Evolutionary conservation across 2,797 vertebrate species (phyloP).

Genomic region (Nasua narica): DNA sequence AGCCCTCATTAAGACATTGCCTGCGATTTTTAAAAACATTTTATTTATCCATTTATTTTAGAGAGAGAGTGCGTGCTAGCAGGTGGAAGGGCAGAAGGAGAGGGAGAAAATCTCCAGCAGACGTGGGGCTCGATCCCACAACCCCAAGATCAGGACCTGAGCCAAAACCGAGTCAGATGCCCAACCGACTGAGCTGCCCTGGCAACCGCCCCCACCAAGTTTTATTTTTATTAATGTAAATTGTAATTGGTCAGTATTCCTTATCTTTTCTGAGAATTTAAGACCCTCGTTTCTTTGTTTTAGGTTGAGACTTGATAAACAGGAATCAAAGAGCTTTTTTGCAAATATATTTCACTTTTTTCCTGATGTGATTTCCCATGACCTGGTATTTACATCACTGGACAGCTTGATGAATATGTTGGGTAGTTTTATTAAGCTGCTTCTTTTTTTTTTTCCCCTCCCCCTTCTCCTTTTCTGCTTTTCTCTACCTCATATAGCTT

Average conservation of each 20-base stretch:
- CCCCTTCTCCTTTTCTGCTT: background rate
- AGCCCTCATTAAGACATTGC: background rate
- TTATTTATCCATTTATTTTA: background rate
- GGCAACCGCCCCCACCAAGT: background rate
- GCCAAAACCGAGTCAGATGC: background rate
- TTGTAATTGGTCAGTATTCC: background rate
- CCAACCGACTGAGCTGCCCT: background rate
- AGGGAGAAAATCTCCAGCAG: background rate
- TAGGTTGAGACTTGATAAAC: constrained; percentile 36
- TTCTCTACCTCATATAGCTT: constrained; percentile 81
- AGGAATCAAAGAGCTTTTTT: background rate
- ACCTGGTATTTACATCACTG: background rate
- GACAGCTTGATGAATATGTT: constrained; percentile 2
- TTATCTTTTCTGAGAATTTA: constrained; percentile 32
- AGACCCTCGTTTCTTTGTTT: constrained; percentile 16
- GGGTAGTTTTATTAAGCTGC: background rate
- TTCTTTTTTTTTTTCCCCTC: background rate
- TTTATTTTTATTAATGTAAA: constrained; percentile 4
- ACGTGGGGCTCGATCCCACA: background rate
- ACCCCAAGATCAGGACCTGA: background rate
- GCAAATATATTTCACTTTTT: constrained; percentile 35
- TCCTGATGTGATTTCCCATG: background rate
- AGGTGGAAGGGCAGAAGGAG: background rate
- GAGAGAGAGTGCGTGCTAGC: background rate
- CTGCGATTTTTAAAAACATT: background rate